Evolutionary conservation across 1,140 invertebrate genomes (phyloP).

Genomic region (Leptinotarsa defecta): DNA sequence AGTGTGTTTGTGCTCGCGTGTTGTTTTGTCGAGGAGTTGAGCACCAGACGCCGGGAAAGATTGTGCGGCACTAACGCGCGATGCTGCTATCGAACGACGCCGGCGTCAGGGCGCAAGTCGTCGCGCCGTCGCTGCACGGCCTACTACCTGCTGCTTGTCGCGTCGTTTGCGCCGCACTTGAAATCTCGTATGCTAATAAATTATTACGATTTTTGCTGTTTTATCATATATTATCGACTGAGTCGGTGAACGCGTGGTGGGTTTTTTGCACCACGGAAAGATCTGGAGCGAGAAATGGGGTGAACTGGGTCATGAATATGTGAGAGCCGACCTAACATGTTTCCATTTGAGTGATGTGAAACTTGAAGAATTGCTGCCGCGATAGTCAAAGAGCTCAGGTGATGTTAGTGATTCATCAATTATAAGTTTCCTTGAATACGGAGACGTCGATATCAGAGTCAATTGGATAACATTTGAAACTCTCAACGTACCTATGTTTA

Average conservation of each 20-base stretch:
- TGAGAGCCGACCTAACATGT: too few relatives aligned
- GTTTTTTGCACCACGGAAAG: neutral
- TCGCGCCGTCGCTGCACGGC: slow-evolving; percentile 45
- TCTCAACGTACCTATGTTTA: too few relatives aligned
- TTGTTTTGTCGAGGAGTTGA: slow-evolving; percentile 44
- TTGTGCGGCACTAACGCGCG: slow-evolving; percentile 55
- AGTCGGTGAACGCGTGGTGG: slow-evolving; percentile 4
- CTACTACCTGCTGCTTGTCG: slow-evolving; percentile 54
- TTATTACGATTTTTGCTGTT: slow-evolving; percentile 44
- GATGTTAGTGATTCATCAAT: too few relatives aligned
- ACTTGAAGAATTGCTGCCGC: too few relatives aligned
- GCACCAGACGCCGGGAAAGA: slow-evolving; percentile 53
- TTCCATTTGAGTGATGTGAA: too few relatives aligned
- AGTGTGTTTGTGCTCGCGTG: slow-evolving; percentile 42
- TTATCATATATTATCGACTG: slow-evolving; percentile 38
- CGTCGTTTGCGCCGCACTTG: slow-evolving; percentile 33
- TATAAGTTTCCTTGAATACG: too few relatives aligned
- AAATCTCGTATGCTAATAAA: slow-evolving; percentile 41
- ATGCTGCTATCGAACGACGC: slow-evolving; percentile 56
- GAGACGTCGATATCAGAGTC: too few relatives aligned
- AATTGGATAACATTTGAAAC: too few relatives aligned
- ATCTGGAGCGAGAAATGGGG: slow-evolving; percentile 7
- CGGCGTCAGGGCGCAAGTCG: slow-evolving; percentile 52
- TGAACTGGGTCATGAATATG: slow-evolving; percentile 5
- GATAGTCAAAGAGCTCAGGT: too few relatives aligned